Base-by-base conservation (phyloP, 1,140 invertebrate genomes). In the Acromyrmex charruanus region DNA sequence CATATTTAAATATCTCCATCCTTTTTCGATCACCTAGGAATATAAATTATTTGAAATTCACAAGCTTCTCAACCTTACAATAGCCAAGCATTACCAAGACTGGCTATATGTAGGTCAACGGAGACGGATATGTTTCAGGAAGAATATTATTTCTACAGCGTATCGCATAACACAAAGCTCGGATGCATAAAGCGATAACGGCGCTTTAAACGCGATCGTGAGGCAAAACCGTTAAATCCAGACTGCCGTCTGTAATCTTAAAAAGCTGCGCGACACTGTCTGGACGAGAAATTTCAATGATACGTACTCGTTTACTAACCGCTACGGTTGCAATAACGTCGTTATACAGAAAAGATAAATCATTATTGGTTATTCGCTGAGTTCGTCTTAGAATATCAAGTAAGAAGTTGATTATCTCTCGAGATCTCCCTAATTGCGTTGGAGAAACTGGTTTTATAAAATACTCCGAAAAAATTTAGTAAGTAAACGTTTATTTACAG, bases 261-360 rank as follows among this genome's bases (percentile, higher is more conserved):
- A 82, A 74, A 74, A 74, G 39, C 49, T 53, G 80, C 53, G 21
- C 68, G 55, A 82, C 28, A 18, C 14, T 71, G n/a, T 28, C 49
- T 39, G 21, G 28, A 14, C 9, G 68, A 61, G 68, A 82, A 82
- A 61, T 61, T 82, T 82, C 68, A 82, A 82, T 61, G 68, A 82
- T 74, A 74, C 55, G 18, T 55, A 25, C 39, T 44, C 39, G 39
- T 44, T 44, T 44, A 44, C 39, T 44, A 74, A 61, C 39, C n/a
- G 18, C 18, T 9, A 18, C 51, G 16, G 7, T 10, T 35, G 66
- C 18, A 35, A 80, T 25, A 44, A 6, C 18, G 79, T 59, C 21
- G 25, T 51, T 61, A 49, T 16, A 31, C 21, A 25, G n/a, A 51
- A 18, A 74, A 12, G 25, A 21, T 18, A 51, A 74, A 75, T 51